Percentiles rank a stretch among this genome's conserved stretches.
phyloP scores from a whole-genome alignment of 2,888 invertebrate species.

The Dexiosoma caninum region DNA sequence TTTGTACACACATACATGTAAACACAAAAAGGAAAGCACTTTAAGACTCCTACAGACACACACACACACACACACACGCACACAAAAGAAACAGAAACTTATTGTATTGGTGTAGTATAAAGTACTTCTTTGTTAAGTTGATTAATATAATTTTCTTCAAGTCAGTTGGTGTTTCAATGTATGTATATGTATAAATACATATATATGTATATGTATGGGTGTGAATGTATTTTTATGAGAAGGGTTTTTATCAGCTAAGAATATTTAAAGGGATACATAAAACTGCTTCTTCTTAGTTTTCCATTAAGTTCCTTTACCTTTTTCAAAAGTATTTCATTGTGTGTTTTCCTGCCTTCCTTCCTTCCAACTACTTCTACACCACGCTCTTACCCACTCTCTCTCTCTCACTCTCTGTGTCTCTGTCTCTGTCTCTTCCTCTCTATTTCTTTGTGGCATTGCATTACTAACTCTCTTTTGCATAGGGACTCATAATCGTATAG shows the following conservation, averaged over 20 bases:
- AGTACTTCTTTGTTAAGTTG: slow-evolving; percentile 52
- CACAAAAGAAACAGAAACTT: slow-evolving; percentile 12
- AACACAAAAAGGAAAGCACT: slow-evolving; percentile 1
- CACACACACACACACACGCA: background rate
- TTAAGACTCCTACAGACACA: background rate
- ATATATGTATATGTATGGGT: too few relatives aligned
- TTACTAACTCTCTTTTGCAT: slow-evolving; percentile 4
- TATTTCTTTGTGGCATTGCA: background rate
- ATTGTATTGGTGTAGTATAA: slow-evolving; percentile 38
- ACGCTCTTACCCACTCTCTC: background rate
- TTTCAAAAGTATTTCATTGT: background rate
- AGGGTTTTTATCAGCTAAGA: background rate
- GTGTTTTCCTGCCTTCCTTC: too few relatives aligned
- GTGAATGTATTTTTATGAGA: background rate
- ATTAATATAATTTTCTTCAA: slow-evolving; percentile 59
- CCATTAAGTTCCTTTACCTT: slow-evolving; percentile 23
- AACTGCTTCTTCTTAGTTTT: slow-evolving; percentile 5
- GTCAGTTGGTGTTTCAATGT: background rate
- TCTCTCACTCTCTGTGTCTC: background rate
- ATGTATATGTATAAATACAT: background rate
- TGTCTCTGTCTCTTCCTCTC: background rate
- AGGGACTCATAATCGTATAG: slow-evolving; percentile 3
- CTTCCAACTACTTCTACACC: too few relatives aligned
- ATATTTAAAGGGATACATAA: slow-evolving; percentile 32
- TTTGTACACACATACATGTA: background rate